These are phyloP conservation scores for Bactericera cockerelli DNA, from an alignment of 1,140 invertebrate genomes.

Conservation along the genomic window DNA sequence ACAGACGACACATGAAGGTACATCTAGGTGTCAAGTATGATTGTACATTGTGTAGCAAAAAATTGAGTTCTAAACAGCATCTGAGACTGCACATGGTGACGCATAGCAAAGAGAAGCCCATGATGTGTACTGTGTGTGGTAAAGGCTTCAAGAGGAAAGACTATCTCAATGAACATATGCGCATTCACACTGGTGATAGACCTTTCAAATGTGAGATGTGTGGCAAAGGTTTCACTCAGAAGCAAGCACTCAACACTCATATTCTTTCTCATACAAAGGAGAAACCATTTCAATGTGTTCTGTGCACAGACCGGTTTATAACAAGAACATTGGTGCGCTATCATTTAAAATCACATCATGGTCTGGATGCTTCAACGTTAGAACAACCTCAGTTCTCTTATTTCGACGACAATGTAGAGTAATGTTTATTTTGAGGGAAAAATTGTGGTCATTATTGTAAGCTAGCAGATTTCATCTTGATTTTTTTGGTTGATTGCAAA, in stretches of 20 bases:
- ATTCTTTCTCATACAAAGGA: conserved; percentile 16
- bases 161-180: conserved; percentile 41
- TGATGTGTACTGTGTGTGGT: conserved; percentile 51
- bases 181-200: conserved; percentile 40
- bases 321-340: background rate
- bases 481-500: too few species aligned
- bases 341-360: background rate
- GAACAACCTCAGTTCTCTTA: background rate
- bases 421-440: too few species aligned
- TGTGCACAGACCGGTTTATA: background rate
- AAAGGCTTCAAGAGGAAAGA: conserved; percentile 52
- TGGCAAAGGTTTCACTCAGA: conserved; percentile 32
- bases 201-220: conserved; percentile 36
- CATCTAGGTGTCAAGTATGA: conserved; percentile 31
- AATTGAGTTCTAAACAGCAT: conserved; percentile 50
- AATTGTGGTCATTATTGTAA: too few species aligned
- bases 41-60: conserved; percentile 59
- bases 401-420: background rate
- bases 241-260: conserved; percentile 18
- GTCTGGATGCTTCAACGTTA: background rate
- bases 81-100: conserved; percentile 52
- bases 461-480: too few species aligned
- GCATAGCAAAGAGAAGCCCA: conserved; percentile 56
- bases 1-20: conserved; percentile 28
- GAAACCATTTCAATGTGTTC: conserved; percentile 34